Conservation (phyloP, 2,797 vertebrate species). For the Parauchenoglanis ngamensis region DNA sequence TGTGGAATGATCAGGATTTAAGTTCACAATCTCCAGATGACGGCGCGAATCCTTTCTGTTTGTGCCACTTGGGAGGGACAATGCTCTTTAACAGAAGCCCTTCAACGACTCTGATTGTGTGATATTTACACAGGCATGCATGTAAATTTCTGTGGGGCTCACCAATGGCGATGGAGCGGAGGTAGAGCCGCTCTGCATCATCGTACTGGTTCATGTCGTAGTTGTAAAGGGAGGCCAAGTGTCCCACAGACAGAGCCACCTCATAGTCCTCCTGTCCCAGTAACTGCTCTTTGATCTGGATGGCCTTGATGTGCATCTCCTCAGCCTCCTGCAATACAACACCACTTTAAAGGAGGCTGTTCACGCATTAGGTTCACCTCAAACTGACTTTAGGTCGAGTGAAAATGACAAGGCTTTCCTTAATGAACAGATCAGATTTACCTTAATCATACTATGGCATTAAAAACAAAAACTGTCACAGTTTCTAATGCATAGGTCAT, state of each 20-base stretch:
- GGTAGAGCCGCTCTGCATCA: slow-evolving; percentile 95
- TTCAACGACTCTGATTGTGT: background rate
- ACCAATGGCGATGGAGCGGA: slow-evolving; percentile 98
- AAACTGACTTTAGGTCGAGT: background rate
- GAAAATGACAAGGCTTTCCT: background rate
- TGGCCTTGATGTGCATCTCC: slow-evolving; percentile 99
- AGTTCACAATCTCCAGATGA: background rate
- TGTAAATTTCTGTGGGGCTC: slow-evolving; percentile 43
- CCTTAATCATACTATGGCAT: too few relatives aligned
- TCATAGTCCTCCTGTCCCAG: slow-evolving; percentile 98
- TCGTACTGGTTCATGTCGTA: slow-evolving; percentile 99
- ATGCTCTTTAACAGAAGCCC: background rate
- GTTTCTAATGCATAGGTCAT: background rate
- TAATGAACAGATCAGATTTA: background rate
- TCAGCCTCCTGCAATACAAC: slow-evolving; percentile 86
- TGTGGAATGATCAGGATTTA: background rate
- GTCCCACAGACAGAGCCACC: slow-evolving; percentile 96
- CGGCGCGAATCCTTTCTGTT: background rate
- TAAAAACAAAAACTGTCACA: background rate
- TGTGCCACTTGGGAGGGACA: background rate
- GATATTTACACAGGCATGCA: background rate
- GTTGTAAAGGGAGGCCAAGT: slow-evolving; percentile 97
- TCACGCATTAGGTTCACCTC: background rate
- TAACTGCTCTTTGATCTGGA: slow-evolving; percentile 99
- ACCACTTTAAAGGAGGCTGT: background rate